Base-by-base conservation (phyloP, 1,140 invertebrate species). In the Globodera ellingtonae region DNA sequence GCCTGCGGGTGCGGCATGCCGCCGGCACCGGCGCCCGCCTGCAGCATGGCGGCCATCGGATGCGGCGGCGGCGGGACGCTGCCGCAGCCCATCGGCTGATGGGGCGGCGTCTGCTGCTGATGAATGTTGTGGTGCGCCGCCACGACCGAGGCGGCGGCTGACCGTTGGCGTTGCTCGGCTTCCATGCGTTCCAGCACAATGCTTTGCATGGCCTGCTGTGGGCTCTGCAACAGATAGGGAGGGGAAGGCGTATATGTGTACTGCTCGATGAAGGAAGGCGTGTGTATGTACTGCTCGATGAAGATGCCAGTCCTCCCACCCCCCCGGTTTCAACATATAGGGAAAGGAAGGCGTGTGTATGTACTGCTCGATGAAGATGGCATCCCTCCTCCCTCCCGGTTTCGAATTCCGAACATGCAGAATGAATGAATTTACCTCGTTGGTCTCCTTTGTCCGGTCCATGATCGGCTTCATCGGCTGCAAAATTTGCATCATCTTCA, bases 391-490 rank as follows among this genome's bases (percentile, higher is more conserved):
- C 50, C 50, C 50, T 5, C 15, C 56, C 10, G 56, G 35, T 35
- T 35, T 35, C 35, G 35, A 35, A 35, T 35, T 35, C 35, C 35
- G 35, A 35, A 35, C 35, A 7, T 10, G 56, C 50, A 75, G 56
- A 7, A 35, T 52, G 6, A 66, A 52, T 75, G 59, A 56, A 75
- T 67, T 18, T 65, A 81, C 71, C 35, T 79, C 56, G 62, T 76
- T 70, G 24, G 21, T 79, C 18, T 95, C 95, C 91, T 98, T 98
- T 91, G 98, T 95, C 89, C 95, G 93, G 79, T 96, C 96, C 96
- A 98, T 98, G 81, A 98, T 90, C 91, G 98, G 96, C 91, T 98
- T 96, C 97, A 98, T 98, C 75, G 97, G 97, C 91, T 98, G 97
- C 90, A 98, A 91, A 89, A 98, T 98, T 82, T 97, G 96, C 92